A percentile compares a stretch with the other conserved stretches of the same genome.
Conservation (phyloP, 2,113 vertebrate species). For the Lampris megalopsis region DNA sequence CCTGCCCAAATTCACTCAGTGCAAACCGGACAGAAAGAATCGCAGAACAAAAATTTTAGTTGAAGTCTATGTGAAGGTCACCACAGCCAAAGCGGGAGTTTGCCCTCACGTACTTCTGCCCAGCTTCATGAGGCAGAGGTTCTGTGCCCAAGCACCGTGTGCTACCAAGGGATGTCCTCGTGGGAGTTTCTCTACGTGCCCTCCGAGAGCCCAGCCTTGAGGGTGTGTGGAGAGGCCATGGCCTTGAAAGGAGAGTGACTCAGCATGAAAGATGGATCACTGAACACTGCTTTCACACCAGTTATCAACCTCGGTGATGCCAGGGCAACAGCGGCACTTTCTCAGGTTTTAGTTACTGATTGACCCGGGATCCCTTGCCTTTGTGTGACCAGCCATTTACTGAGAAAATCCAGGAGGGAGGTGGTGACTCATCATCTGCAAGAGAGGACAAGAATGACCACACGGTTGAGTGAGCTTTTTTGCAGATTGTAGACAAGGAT, state of each 20-base stretch:
- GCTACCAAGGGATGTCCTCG: slow-evolving; percentile 15
- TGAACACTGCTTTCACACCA: slow-evolving; percentile 68
- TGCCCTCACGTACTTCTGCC: slow-evolving; percentile 24
- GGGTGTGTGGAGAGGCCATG: slow-evolving; percentile 56
- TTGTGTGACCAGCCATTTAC: slow-evolving; percentile 70
- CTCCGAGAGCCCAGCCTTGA: slow-evolving; percentile 40
- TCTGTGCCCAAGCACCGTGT: slow-evolving; percentile 35
- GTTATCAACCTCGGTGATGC: slow-evolving; percentile 69
- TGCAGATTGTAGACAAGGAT: slow-evolving; percentile 13
- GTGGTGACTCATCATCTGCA: slow-evolving; percentile 80
- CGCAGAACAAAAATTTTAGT: slow-evolving; percentile 32
- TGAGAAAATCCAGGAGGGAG: slow-evolving; percentile 55
- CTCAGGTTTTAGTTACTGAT: slow-evolving; percentile 67
- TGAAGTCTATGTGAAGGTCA: slow-evolving; percentile 27
- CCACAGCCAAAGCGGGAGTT: slow-evolving; percentile 51
- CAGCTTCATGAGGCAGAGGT: slow-evolving; percentile 40
- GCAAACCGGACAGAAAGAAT: slow-evolving; percentile 14
- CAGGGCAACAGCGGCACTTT: slow-evolving; percentile 68
- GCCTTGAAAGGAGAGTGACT: slow-evolving; percentile 74
- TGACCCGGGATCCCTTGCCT: slow-evolving; percentile 68
- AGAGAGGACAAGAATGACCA: slow-evolving; percentile 26
- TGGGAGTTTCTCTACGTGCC: slow-evolving; percentile 54
- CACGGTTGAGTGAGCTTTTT: slow-evolving; percentile 46
- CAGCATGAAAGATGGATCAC: slow-evolving; percentile 84
- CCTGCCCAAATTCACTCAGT: slow-evolving; percentile 9